phyloP scores from a whole-genome alignment of 1,140 invertebrate species.

The Catajapyx aquilonaris region DNA sequence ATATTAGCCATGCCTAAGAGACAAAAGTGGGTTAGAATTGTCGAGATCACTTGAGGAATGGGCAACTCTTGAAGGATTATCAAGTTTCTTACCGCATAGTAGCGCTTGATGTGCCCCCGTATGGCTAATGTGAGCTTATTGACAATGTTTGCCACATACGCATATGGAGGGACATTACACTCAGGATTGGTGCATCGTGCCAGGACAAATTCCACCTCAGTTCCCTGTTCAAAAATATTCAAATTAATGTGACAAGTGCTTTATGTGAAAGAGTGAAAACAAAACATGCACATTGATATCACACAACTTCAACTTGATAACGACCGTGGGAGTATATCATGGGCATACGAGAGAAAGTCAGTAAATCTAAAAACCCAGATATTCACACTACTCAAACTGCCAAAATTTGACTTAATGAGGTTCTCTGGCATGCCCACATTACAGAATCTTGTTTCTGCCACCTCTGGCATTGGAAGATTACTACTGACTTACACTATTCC shows the following conservation, averaged over 20 bases:
- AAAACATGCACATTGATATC: too few species aligned
- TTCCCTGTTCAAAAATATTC: too few species aligned
- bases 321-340: too few species aligned
- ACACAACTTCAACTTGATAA: too few species aligned
- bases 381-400: too few species aligned
- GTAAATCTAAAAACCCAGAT: too few species aligned
- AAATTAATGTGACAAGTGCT: too few species aligned
- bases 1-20: constrained; percentile 46
- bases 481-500: background rate
- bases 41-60: background rate
- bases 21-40: constrained; percentile 7
- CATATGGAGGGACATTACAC: constrained; percentile 28
- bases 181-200: constrained; percentile 14
- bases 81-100: constrained; percentile 34
- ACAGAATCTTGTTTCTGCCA: constrained; percentile 1
- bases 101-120: constrained; percentile 39
- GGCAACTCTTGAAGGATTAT: background rate
- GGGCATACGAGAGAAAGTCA: too few species aligned
- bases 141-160: constrained; percentile 38
- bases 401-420: too few species aligned
- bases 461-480: background rate
- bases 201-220: background rate
- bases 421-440: too few species aligned
- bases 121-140: constrained; percentile 48
- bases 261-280: too few species aligned